phyloP scores from a whole-genome alignment of 1,140 invertebrate genomes.

The Lepidurus apus region DNA sequence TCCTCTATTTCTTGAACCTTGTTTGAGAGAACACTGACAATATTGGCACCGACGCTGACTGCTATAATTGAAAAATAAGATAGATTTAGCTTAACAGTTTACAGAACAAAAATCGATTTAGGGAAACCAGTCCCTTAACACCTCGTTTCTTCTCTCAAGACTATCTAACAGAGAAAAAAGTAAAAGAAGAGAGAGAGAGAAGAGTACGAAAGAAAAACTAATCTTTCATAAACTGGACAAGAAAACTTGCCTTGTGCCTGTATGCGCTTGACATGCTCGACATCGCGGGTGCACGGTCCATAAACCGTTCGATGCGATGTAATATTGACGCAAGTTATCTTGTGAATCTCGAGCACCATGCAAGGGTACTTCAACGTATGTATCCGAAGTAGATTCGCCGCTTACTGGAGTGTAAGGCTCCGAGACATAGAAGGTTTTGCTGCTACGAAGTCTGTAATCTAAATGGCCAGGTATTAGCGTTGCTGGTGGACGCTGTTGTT shows the following conservation, averaged over 20 bases:
- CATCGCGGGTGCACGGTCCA: constrained; percentile 4
- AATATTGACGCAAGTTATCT: not conserved
- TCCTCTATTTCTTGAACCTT: not conserved
- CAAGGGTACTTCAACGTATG: constrained; percentile 11
- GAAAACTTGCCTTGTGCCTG: not conserved
- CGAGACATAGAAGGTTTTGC: not conserved
- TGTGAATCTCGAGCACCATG: constrained; percentile 1
- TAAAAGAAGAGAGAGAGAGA: too few species aligned
- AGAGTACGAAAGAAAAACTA: too few species aligned
- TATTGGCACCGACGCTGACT: not conserved
- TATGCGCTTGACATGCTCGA: not conserved
- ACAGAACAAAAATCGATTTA: too few species aligned
- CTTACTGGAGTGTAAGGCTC: not conserved
- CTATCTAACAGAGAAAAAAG: too few species aligned
- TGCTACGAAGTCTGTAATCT: not conserved
- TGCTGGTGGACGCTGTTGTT: not conserved
- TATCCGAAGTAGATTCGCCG: not conserved
- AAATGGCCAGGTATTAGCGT: not conserved
- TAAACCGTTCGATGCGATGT: not conserved
- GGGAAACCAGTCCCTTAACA: too few species aligned
- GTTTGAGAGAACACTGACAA: not conserved
- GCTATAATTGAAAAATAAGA: not conserved
- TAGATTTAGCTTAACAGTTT: too few species aligned
- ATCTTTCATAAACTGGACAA: too few species aligned
- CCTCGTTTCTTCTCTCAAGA: too few species aligned